A percentile compares a stretch with the other conserved stretches of the same genome.
phyloP scores from a whole-genome alignment of 2,113 vertebrate species.

The Pterocles burchelli region DNA sequence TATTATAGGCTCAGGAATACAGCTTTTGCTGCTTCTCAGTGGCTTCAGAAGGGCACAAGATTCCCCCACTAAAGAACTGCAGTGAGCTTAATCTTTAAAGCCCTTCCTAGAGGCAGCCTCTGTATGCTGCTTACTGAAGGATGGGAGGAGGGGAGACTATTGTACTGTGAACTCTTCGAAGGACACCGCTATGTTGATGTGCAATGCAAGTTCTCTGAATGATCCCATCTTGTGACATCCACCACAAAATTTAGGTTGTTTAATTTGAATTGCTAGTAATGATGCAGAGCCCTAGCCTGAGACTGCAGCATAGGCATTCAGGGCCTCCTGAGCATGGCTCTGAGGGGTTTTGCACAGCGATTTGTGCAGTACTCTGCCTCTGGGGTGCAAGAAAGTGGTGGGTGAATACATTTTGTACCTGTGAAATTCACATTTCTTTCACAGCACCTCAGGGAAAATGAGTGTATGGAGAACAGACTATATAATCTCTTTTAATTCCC shows the following conservation, averaged over 20 bases:
- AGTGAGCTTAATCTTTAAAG: not conserved
- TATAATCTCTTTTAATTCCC: not conserved
- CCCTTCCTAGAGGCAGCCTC: not conserved
- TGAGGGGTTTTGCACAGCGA: not conserved
- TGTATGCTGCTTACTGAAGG: not conserved
- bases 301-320: not conserved
- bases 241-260: not conserved
- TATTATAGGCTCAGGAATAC: not conserved
- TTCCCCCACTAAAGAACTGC: not conserved
- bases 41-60: slow-evolving; percentile 12
- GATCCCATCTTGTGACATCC: not conserved
- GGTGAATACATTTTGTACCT: not conserved
- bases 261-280: not conserved
- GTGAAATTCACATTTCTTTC: not conserved
- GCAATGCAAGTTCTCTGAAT: not conserved
- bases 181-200: not conserved
- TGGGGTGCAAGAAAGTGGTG: not conserved
- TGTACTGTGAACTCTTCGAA: not conserved
- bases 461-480: not conserved
- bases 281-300: not conserved
- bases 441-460: not conserved
- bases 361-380: not conserved
- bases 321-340: not conserved
- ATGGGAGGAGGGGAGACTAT: not conserved
- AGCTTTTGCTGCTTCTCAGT: not conserved